phyloP scores from a whole-genome alignment of 2,797 vertebrate genomes.

The Sebastes iracundus region DNA sequence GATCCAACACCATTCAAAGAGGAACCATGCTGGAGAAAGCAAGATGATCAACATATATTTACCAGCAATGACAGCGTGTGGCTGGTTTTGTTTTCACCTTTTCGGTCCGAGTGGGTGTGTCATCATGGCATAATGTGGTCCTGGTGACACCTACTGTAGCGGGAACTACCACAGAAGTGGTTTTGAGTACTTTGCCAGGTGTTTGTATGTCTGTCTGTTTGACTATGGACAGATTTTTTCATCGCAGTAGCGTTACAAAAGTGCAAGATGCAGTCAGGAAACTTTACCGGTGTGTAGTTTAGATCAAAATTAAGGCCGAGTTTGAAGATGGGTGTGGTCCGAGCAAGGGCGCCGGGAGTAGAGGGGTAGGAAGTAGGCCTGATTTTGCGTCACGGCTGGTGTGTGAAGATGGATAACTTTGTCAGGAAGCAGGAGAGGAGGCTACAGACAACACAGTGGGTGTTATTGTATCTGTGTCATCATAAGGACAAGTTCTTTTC shows the following conservation, averaged over 20 bases:
- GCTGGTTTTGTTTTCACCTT: not conserved
- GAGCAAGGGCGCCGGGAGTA: not conserved
- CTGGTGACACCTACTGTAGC: not conserved
- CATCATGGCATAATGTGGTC: not conserved
- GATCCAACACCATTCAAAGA: slow-evolving; percentile 45
- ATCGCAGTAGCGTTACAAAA: not conserved
- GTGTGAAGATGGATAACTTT: not conserved
- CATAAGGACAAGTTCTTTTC: not conserved
- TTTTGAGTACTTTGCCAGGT: not conserved
- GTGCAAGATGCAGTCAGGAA: not conserved
- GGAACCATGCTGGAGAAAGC: slow-evolving; percentile 30
- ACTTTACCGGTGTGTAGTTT: not conserved
- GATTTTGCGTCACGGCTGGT: not conserved
- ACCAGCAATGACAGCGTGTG: not conserved
- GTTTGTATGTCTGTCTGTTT: not conserved
- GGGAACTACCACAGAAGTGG: not conserved
- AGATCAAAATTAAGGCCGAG: not conserved
- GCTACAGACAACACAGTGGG: not conserved
- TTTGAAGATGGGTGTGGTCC: not conserved
- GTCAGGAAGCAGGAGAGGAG: not conserved
- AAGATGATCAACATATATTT: slow-evolving; percentile 24
- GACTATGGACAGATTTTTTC: not conserved
- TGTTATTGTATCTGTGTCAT: not conserved
- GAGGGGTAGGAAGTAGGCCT: not conserved
- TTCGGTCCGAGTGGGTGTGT: not conserved